phyloP scores from a whole-genome alignment of 2,797 vertebrate species.

The Taenioides sp. region DNA sequence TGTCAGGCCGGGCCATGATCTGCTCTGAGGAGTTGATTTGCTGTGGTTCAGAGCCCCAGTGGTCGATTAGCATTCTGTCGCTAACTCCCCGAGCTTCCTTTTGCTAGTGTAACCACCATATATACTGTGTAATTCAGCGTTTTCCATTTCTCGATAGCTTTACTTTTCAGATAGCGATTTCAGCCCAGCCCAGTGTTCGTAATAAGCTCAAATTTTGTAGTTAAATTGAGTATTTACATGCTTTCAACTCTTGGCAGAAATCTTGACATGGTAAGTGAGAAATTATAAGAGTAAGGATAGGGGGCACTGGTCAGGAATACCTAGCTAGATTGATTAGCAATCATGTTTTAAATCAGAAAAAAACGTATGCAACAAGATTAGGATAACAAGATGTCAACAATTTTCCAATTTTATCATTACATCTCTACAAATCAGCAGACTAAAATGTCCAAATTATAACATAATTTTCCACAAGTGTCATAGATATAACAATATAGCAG shows the following conservation, averaged over 20 bases:
- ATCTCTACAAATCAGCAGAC: too few relatives aligned
- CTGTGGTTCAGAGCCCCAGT: conserved; percentile 65
- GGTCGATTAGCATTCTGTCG: conserved; percentile 70
- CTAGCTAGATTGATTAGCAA: too few relatives aligned
- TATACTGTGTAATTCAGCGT: conserved; percentile 20
- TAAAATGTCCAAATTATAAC: too few relatives aligned
- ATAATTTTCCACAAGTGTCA: too few relatives aligned
- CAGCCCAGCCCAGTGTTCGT: conserved; percentile 48
- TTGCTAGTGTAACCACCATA: conserved; percentile 57
- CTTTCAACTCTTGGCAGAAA: conserved; percentile 1
- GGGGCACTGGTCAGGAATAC: too few relatives aligned
- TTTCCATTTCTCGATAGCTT: conserved; percentile 26
- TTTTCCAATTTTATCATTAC: too few relatives aligned
- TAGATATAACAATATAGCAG: too few relatives aligned
- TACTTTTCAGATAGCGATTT: conserved; percentile 40
- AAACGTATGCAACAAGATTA: too few relatives aligned
- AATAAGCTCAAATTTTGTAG: conserved; percentile 60
- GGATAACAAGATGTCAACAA: too few relatives aligned
- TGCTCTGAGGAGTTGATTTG: conserved; percentile 74
- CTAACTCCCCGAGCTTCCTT: conserved; percentile 59
- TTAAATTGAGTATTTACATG: conserved; percentile 44
- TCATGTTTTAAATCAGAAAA: too few relatives aligned
- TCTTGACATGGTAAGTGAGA: neutral
- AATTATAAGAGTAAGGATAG: neutral
- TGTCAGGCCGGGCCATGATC: conserved; percentile 70